Evolutionary conservation across 2,888 invertebrate genomes (phyloP).

Genomic region (Actias luna): DNA sequence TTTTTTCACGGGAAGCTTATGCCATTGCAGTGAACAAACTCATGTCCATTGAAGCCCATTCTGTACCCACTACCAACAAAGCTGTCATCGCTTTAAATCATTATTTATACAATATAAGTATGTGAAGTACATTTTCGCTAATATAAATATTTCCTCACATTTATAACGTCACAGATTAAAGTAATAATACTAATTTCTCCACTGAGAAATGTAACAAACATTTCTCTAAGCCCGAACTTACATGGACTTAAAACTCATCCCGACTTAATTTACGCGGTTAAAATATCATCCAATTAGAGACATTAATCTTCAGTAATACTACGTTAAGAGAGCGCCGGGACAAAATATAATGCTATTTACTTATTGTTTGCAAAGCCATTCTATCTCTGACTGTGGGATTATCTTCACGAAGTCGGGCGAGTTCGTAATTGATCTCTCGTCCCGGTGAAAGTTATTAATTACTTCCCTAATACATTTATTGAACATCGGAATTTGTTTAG

Average conservation of each 20-base stretch:
- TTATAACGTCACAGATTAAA: neutral
- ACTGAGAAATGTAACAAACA: neutral
- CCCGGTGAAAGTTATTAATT: conserved; percentile 15
- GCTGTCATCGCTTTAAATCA: too few relatives aligned
- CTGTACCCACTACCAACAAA: too few relatives aligned
- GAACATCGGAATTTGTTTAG: conserved; percentile 2
- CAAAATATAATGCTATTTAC: conserved; percentile 9
- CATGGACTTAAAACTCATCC: conserved; percentile 2
- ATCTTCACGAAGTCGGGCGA: conserved; percentile 9
- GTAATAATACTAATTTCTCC: neutral
- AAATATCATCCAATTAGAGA: conserved; percentile 6
- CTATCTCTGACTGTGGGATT: conserved; percentile 22
- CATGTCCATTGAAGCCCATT: too few relatives aligned
- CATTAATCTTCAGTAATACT: conserved; percentile 5
- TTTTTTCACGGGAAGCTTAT: too few relatives aligned
- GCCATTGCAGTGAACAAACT: too few relatives aligned
- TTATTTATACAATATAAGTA: too few relatives aligned
- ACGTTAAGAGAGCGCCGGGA: neutral
- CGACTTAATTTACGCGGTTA: conserved; percentile 7
- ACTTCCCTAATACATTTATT: conserved; percentile 15
- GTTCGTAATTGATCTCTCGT: conserved; percentile 19
- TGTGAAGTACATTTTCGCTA: too few relatives aligned
- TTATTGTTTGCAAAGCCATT: conserved; percentile 14
- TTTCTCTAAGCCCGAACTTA: neutral
- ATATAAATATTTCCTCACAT: neutral